Evolutionary conservation across 1,140 invertebrate species (phyloP), one percentile per base, ranked within the genome.

Genomic region (Trachymyrmex cornetzi): DNA sequence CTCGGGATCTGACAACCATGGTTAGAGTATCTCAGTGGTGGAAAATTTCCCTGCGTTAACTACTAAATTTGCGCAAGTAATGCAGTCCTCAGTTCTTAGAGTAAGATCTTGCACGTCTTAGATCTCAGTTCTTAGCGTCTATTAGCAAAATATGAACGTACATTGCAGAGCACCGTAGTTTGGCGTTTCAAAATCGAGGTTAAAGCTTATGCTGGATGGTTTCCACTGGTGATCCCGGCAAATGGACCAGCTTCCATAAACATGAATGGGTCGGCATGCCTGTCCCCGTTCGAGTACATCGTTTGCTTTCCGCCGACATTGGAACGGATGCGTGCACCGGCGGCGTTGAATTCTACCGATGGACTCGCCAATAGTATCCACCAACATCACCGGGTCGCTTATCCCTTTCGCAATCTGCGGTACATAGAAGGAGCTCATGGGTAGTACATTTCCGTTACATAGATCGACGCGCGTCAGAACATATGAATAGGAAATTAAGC

Each of bases 191-290:
- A 81, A 81, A 81, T 57, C 85, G 86, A 63, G 77, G 79, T 90
- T 84, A 90, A 90, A 87, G 84, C 89, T 90, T 86, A 90, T 88
- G 82, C 89, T 72, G 66, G 87, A 63, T 91, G 88, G 90, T 91
- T 91, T 88, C 89, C 89, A 90, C 48, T 79, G 80, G 79, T 87
- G 89, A 91, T 88, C 87, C 74, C 50, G 14, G 90, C 79, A 90
- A 91, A 90, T 91, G 90, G 89, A 90, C 89, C 90, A 59, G 90
- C 87, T 91, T 91, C 90, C 90, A 91, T 91, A 91, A 91, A 91
- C 89, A 91, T 90, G 90, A 91, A 91, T 91, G 86, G 89, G 12
- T 80, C 84, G 77, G 74, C 27, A 77, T 71, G 89, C 67, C 66
- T 85, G 88, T 85, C 80, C 81, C 81, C 77, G 88, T 85, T 59